Conservation (phyloP, 1,140 invertebrate genomes). For the Latrodectus geometricus region DNA sequence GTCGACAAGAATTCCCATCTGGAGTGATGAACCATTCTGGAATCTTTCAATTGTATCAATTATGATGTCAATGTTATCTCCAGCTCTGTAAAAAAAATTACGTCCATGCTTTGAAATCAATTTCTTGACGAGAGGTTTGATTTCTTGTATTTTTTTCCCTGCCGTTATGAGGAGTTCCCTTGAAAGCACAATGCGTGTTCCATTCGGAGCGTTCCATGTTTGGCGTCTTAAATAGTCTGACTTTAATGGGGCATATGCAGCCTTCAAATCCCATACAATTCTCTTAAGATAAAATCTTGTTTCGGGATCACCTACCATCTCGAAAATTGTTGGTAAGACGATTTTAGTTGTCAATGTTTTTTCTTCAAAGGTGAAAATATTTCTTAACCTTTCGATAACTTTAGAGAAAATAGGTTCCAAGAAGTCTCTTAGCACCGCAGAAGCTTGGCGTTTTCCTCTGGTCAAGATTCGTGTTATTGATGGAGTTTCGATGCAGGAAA, state of each 20-base stretch:
- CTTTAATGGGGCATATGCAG: background rate
- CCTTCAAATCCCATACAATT: background rate
- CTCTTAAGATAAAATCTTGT: background rate
- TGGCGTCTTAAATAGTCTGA: background rate
- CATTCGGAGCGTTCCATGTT: background rate
- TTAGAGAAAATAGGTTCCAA: background rate
- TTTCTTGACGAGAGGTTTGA: background rate
- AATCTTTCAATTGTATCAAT: background rate
- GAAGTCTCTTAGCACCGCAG: background rate
- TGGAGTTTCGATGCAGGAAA: too few relatives aligned
- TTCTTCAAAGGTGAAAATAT: background rate
- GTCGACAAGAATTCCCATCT: background rate
- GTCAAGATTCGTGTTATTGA: too few relatives aligned
- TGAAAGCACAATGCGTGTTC: background rate
- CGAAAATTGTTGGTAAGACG: background rate
- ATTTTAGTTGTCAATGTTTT: background rate
- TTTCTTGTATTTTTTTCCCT: background rate
- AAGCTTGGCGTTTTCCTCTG: background rate
- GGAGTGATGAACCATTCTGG: background rate
- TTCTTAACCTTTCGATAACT: background rate
- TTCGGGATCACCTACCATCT: background rate
- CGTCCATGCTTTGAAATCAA: background rate
- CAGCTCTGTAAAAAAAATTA: background rate
- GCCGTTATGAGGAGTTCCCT: background rate
- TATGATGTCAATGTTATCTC: background rate